Evolutionary conservation across 2,113 vertebrate species (phyloP).

Genomic region (Epinephelus fuscoguttatus): DNA sequence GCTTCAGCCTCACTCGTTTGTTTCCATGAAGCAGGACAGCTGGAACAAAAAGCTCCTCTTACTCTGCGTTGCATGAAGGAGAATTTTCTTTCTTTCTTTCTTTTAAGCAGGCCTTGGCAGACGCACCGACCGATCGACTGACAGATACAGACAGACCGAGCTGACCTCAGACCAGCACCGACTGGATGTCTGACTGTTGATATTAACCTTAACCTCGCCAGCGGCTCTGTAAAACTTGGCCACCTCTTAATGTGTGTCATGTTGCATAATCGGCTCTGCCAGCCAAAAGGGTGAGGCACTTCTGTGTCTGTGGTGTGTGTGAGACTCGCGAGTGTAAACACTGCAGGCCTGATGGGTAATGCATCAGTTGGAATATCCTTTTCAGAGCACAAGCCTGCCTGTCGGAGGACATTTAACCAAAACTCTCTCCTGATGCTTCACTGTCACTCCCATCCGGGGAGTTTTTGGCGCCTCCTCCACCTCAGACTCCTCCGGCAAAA

Average conservation of each 20-base stretch:
- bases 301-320: constrained; percentile 47
- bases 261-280: constrained; percentile 58
- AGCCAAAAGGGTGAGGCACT: constrained; percentile 45
- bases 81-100: constrained; percentile 10
- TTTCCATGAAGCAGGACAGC: constrained; percentile 55
- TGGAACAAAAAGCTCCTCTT: constrained; percentile 52
- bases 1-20: constrained; percentile 27
- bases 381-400: constrained; percentile 1
- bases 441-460: background rate
- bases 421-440: background rate
- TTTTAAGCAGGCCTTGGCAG: constrained; percentile 41
- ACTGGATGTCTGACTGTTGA: constrained; percentile 16
- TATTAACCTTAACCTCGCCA: constrained; percentile 58
- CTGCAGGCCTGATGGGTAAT: constrained; percentile 37
- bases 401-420: background rate
- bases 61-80: constrained; percentile 48
- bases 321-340: constrained; percentile 50
- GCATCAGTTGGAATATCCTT: constrained; percentile 33
- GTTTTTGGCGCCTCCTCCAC: background rate
- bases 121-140: background rate
- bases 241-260: constrained; percentile 51
- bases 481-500: background rate
- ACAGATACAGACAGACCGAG: constrained; percentile 37
- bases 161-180: constrained; percentile 42
- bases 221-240: constrained; percentile 29